These are phyloP conservation scores for Barypeithes pellucidus DNA, from an alignment of 2,888 invertebrate genomes.

Conservation along the genomic window DNA sequence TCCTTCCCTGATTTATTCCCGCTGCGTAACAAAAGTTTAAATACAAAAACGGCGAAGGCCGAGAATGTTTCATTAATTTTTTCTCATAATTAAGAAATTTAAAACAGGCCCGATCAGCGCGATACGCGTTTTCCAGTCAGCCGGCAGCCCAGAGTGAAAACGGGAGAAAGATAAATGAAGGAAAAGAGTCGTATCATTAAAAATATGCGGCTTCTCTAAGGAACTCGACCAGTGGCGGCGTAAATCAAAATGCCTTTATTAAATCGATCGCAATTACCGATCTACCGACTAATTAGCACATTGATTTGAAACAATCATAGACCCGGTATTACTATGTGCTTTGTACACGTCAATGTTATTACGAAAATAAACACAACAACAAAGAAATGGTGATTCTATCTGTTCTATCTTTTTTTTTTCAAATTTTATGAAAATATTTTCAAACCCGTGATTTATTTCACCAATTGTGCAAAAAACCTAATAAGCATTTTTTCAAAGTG, in stretches of 20 bases:
- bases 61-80: constrained; percentile 26
- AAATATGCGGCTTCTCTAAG: constrained; percentile 26
- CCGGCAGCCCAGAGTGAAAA: constrained; percentile 22
- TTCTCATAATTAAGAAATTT: constrained; percentile 30
- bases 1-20: neutral
- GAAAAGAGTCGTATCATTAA: constrained; percentile 24
- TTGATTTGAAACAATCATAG: too few relatives aligned
- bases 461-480: too few relatives aligned
- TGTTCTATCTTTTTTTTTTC: too few relatives aligned
- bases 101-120: constrained; percentile 23
- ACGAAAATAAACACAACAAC: too few relatives aligned
- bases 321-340: too few relatives aligned
- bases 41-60: constrained; percentile 9
- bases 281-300: too few relatives aligned
- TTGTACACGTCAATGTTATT: too few relatives aligned
- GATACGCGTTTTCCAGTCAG: constrained; percentile 28
- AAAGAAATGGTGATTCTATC: too few relatives aligned
- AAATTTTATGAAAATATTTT: too few relatives aligned
- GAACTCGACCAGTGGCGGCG: constrained; percentile 1
- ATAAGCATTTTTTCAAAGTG: too few relatives aligned
- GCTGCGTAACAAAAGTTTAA: constrained; percentile 15
- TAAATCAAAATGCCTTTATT: neutral
- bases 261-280: too few relatives aligned
- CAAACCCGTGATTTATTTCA: too few relatives aligned
- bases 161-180: constrained; percentile 30